phyloP scores from a whole-genome alignment of 2,797 vertebrate genomes.

The Rhincodon typus region DNA sequence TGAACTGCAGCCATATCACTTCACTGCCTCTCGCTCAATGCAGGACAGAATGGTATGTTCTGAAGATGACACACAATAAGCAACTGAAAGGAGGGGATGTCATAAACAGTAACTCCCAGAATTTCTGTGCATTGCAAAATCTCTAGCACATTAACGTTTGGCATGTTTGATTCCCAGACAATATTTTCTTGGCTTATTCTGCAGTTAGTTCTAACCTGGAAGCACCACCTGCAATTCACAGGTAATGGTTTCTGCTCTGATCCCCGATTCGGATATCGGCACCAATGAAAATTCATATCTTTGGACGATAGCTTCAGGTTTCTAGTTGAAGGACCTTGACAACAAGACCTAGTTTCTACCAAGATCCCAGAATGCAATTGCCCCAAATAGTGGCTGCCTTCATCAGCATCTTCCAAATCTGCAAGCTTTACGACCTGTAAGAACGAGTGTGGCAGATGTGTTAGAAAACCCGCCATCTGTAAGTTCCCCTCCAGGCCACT shows the following conservation, averaged over 20 bases:
- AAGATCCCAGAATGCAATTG: background rate
- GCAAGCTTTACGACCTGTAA: background rate
- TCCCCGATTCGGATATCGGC: background rate
- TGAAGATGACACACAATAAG: background rate
- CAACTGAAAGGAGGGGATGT: background rate
- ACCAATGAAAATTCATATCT: background rate
- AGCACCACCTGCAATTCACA: background rate
- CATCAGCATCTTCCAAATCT: background rate
- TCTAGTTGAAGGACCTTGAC: background rate
- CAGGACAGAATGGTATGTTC: constrained; percentile 86
- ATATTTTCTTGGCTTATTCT: background rate
- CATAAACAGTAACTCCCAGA: background rate
- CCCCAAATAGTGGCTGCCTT: too few relatives aligned
- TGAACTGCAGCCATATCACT: constrained; percentile 79
- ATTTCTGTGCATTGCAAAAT: background rate
- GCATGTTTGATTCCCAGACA: background rate
- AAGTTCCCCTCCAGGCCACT: background rate
- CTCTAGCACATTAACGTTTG: background rate
- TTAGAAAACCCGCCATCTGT: background rate
- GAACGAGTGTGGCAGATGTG: too few relatives aligned
- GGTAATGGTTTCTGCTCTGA: background rate
- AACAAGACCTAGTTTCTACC: background rate
- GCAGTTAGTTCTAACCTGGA: background rate
- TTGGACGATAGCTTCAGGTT: background rate
- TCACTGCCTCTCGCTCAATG: constrained; percentile 78